A percentile compares a stretch with the other conserved stretches of the same genome.
phyloP scores from a whole-genome alignment of 2,888 invertebrate genomes.

The Chaitophorus viminalis region DNA sequence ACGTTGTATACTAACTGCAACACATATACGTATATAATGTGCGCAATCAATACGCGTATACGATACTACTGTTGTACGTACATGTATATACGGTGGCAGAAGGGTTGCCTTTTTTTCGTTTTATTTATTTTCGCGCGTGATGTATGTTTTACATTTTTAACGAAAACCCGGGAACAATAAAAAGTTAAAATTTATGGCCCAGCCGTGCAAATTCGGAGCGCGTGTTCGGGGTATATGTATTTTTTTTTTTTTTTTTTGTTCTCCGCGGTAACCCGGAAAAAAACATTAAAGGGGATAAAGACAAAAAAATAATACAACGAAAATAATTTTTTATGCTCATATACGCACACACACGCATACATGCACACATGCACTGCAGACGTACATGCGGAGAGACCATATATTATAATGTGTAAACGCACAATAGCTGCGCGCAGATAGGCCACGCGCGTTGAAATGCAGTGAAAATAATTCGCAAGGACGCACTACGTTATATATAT shows the following conservation, averaged over 20 bases:
- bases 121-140: conserved; percentile 50
- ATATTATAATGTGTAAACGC: background rate
- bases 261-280: conserved; percentile 57
- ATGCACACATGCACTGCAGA: too few relatives aligned
- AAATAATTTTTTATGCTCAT: conserved; percentile 46
- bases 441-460: conserved; percentile 53
- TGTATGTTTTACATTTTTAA: conserved; percentile 62
- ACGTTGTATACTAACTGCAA: too few relatives aligned
- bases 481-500: conserved; percentile 47
- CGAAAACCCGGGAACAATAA: conserved; percentile 57
- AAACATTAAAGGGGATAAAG: conserved; percentile 60
- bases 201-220: conserved; percentile 56
- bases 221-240: conserved; percentile 5
- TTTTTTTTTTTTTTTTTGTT: conserved; percentile 26
- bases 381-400: background rate
- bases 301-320: conserved; percentile 39
- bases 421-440: conserved; percentile 32
- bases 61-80: too few relatives aligned
- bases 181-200: conserved; percentile 58
- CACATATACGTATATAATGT: too few relatives aligned
- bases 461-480: conserved; percentile 43
- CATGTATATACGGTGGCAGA: background rate
- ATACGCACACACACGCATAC: background rate
- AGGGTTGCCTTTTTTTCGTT: conserved; percentile 45
- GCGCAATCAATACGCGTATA: too few relatives aligned